Percentiles rank a stretch among this genome's conserved stretches.
Conservation (phyloP, 2,888 invertebrate genomes). For the Sycophila texana region DNA sequence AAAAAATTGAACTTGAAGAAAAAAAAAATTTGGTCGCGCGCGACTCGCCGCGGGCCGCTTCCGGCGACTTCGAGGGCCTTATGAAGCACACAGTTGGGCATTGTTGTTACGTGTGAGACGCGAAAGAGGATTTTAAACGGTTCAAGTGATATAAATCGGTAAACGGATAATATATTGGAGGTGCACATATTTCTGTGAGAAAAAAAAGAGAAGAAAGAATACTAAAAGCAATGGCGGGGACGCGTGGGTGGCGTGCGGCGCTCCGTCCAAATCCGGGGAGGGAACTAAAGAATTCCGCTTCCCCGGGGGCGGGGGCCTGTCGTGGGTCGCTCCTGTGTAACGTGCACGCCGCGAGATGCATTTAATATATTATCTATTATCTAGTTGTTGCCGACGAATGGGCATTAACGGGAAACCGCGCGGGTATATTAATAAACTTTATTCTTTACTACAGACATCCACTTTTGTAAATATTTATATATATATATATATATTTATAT, state of each 20-base stretch:
- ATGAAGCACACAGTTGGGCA: slow-evolving; percentile 74
- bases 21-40: background rate
- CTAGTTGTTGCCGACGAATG: slow-evolving; percentile 74
- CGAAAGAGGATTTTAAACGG: slow-evolving; percentile 26
- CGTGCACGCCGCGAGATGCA: slow-evolving; percentile 64
- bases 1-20: background rate
- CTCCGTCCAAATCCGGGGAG: background rate
- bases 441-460: slow-evolving; percentile 68
- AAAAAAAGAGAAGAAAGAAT: slow-evolving; percentile 46
- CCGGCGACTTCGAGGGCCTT: slow-evolving; percentile 67
- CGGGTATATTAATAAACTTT: slow-evolving; percentile 69
- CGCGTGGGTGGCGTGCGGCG: background rate
- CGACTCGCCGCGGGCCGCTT: slow-evolving; percentile 20
- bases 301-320: background rate
- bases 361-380: slow-evolving; percentile 74
- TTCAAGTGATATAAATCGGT: slow-evolving; percentile 59
- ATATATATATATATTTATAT: slow-evolving; percentile 56
- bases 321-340: slow-evolving; percentile 2
- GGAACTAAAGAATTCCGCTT: background rate
- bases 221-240: slow-evolving; percentile 28
- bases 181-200: slow-evolving; percentile 3
- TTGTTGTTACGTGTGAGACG: slow-evolving; percentile 71
- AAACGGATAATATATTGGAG: slow-evolving; percentile 55
- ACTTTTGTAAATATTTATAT: slow-evolving; percentile 63
- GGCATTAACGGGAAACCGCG: slow-evolving; percentile 73